These are phyloP conservation scores for Aplocera efformata DNA, from an alignment of 2,888 invertebrate genomes.

Conservation along the genomic window DNA sequence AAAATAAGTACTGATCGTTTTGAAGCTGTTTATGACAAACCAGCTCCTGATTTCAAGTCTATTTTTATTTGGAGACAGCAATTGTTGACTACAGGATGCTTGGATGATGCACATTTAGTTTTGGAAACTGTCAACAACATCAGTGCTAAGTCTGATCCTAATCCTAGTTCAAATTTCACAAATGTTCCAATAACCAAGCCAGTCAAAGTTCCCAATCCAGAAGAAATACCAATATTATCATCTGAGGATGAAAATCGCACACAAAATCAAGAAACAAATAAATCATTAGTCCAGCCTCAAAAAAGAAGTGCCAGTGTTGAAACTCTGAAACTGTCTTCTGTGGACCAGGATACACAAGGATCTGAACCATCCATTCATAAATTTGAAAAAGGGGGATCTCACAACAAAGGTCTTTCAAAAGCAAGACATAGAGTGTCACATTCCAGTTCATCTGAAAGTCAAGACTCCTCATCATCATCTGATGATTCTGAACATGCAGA, in stretches of 20 bases:
- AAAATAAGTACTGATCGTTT: conserved; percentile 66
- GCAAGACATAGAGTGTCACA: conserved; percentile 27
- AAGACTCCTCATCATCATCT: conserved; percentile 57
- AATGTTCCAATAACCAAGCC: conserved; percentile 19
- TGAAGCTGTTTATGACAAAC: conserved; percentile 63
- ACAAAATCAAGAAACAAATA: conserved; percentile 29
- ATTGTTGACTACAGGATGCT: conserved; percentile 62
- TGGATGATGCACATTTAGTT: conserved; percentile 57
- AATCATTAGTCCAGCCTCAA: conserved; percentile 21
- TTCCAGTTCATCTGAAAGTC: conserved; percentile 62
- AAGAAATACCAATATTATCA: conserved; percentile 53
- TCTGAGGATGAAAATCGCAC: conserved; percentile 53
- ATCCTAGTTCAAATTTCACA: conserved; percentile 5
- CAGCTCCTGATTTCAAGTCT: conserved; percentile 73
- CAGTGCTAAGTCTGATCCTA: not conserved
- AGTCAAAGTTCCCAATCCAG: conserved; percentile 56
- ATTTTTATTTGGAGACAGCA: conserved; percentile 71
- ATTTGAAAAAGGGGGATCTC: conserved; percentile 43
- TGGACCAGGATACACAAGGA: conserved; percentile 35
- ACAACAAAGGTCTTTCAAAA: conserved; percentile 44
- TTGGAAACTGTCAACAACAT: conserved; percentile 23
- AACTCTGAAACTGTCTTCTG: conserved; percentile 49
- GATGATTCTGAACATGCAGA: conserved; percentile 50
- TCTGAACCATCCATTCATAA: conserved; percentile 36
- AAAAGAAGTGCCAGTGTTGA: conserved; percentile 60